Conservation (phyloP, 2,797 vertebrate genomes). For the Smutsia temminckii region DNA sequence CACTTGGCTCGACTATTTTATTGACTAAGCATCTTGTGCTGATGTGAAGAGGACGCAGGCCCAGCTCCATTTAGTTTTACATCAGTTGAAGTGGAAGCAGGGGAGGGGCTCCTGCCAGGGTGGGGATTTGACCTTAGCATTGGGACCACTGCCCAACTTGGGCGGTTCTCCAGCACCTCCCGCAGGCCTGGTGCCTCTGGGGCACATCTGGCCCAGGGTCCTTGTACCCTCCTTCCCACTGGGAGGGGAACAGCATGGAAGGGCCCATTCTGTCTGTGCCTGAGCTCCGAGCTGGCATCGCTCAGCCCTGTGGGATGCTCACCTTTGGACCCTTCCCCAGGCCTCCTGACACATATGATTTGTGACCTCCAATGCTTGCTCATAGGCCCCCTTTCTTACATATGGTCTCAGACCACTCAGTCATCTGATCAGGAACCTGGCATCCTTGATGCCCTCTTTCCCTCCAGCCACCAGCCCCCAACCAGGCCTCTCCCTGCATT, state of each 20-base stretch:
- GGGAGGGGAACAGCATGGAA: background rate
- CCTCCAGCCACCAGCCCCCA: background rate
- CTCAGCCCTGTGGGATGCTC: accelerated
- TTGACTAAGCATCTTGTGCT: constrained; percentile 94
- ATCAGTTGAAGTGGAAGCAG: constrained; percentile 83
- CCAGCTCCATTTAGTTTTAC: constrained; percentile 77
- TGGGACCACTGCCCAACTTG: background rate
- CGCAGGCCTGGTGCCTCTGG: background rate
- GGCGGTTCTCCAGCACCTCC: background rate
- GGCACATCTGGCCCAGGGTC: background rate
- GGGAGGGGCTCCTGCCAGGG: background rate
- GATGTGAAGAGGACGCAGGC: constrained; percentile 86
- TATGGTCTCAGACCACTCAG: background rate
- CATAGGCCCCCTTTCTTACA: background rate
- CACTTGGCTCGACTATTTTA: constrained; percentile 93
- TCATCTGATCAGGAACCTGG: background rate
- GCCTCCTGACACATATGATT: background rate
- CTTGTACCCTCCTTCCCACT: background rate
- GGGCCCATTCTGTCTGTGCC: background rate
- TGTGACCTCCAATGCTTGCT: background rate
- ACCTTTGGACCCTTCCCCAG: background rate
- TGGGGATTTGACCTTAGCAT: background rate
- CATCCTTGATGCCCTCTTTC: background rate
- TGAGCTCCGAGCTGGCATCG: background rate
- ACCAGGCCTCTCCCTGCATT: background rate